These are phyloP conservation scores for Synodontis membranacea DNA, from an alignment of 2,113 vertebrate genomes.

Conservation along the genomic window DNA sequence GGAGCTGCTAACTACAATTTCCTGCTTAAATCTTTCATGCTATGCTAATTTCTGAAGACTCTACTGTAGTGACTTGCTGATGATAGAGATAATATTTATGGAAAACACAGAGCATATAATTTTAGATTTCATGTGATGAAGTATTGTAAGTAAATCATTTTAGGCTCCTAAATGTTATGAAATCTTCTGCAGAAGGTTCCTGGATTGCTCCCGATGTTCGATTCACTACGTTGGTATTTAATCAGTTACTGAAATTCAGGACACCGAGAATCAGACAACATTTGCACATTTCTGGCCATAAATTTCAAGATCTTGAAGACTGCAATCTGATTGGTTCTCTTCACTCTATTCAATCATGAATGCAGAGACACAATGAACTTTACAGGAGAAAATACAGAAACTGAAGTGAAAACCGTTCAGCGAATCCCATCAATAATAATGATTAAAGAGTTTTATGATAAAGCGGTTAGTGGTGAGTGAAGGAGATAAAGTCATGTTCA, in stretches of 20 bases:
- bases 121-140: neutral
- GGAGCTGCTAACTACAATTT: too few relatives aligned
- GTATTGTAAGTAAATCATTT: neutral
- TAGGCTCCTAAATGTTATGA: neutral
- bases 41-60: neutral
- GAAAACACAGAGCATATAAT: neutral
- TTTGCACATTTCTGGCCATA: neutral
- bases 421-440: neutral
- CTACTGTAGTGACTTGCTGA: neutral
- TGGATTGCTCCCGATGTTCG: neutral
- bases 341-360: neutral
- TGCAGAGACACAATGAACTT: neutral
- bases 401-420: neutral
- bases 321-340: neutral
- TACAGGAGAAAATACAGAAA: neutral
- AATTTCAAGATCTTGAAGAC: neutral
- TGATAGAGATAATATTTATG: neutral
- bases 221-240: neutral
- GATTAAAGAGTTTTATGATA: neutral
- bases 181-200: neutral
- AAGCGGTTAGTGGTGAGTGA: neutral
- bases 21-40: too few relatives aligned
- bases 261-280: neutral
- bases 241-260: neutral
- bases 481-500: neutral